Base-by-base conservation (phyloP, 2,888 invertebrate species). In the Hanleya hanleyi region DNA sequence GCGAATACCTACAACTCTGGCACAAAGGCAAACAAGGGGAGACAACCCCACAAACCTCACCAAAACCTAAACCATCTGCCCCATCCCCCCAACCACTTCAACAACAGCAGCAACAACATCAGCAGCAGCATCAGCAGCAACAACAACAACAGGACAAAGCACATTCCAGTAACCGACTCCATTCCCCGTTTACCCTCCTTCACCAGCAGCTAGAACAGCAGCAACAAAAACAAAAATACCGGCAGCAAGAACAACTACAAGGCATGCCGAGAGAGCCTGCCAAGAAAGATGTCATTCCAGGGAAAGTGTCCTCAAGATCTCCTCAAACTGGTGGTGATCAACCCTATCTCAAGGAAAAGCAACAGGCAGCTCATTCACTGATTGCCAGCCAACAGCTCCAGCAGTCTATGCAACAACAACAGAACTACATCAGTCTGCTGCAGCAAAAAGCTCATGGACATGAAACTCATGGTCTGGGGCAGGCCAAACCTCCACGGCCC, bases 1-100 rank as follows among this genome's bases (percentile, higher is more conserved):
- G 12, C 26, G 32, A 29, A 9, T 15, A 57, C 4, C 1, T 15
- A 4, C 57, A 22, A 26, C 18, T 5, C n/a, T 47, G 47, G 47
- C 3, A 18, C 2, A 47, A 47, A 47, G 32, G 32, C 15, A 57
- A 57, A 32, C 26, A 22, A 57, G 47, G 47, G 47, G 47, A 47
- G 47, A 41, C 18, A 36, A 61, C 67, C 32, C 26, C 64, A 35
- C 41, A 67, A 1, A 49, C 6, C 41, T n/a, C 35, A 41, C 51
- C 18, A 35, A 67, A 47, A 22, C 18, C 70, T n/a, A 70, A 64
- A 3, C 64, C 65, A 50, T 67, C 71, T n/a, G 67, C 66, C n/a
- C 57, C 57, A 49, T 65, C 64, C 26, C 26, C 66, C 35, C 36
- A 50, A 37, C 41, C 41, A 35, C 65, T 41, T 41, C 51, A 65